A percentile compares a stretch with the other conserved stretches of the same genome.
These are phyloP conservation scores for Enteromius fasciolatus DNA, from an alignment of 2,797 vertebrate species.

Conservation along the genomic window DNA sequence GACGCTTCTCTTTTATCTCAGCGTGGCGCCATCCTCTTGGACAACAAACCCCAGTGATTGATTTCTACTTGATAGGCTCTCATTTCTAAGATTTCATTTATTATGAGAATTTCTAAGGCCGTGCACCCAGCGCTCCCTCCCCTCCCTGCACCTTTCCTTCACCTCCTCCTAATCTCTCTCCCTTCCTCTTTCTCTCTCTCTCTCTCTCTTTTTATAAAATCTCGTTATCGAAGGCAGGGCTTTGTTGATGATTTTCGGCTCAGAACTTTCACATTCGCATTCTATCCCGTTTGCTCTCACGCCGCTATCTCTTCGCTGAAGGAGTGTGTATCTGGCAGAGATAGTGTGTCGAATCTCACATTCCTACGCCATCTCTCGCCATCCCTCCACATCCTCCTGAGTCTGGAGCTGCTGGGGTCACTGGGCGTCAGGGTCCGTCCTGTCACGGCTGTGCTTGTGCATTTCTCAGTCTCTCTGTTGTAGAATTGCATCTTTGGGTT, in stretches of 20 bases:
- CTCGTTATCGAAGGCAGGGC: constrained; percentile 80
- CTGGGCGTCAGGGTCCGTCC: constrained; percentile 66
- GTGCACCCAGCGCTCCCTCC: constrained; percentile 53
- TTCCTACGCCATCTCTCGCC: constrained; percentile 65
- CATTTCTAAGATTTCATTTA: constrained; percentile 96
- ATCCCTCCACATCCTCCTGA: constrained; percentile 60
- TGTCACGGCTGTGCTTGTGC: constrained; percentile 39
- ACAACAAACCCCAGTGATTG: constrained; percentile 95
- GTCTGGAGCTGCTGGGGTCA: constrained; percentile 61
- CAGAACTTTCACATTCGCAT: constrained; percentile 66
- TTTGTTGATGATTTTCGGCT: constrained; percentile 80
- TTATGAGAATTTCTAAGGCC: constrained; percentile 91
- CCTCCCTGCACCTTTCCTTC: constrained; percentile 58
- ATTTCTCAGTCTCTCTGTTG: constrained; percentile 56
- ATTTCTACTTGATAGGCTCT: constrained; percentile 91
- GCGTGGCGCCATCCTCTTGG: constrained; percentile 94
- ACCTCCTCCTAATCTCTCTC: constrained; percentile 56
- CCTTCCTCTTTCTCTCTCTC: constrained; percentile 69
- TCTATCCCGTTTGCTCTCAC: constrained; percentile 56
- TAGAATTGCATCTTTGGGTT: constrained; percentile 49
- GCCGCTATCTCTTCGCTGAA: constrained; percentile 53
- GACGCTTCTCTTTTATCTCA: constrained; percentile 90
- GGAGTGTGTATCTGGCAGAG: constrained; percentile 59
- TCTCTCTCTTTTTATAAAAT: constrained; percentile 58
- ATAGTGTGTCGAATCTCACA: constrained; percentile 64